Conservation (phyloP, 2,113 vertebrate genomes). For the human region GRCh38 chr19:2768001-2768500, state of each 20-base stretch:
- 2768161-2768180: too few species aligned
- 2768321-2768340: neutral
- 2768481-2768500: neutral
- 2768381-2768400: fast-evolving
- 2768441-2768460: neutral
- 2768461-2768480: neutral
- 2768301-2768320: neutral
- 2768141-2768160: neutral
- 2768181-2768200: neutral
- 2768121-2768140: neutral
- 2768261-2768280: neutral
- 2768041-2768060: neutral
- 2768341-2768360: neutral
- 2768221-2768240: too few species aligned
- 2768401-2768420: neutral
- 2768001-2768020: neutral
- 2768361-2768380: too few species aligned
- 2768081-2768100: neutral
- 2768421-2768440: neutral
- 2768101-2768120: too few species aligned
- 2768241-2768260: neutral
- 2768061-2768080: too few species aligned
- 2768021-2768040: fast-evolving
- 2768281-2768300: neutral
- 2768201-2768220: too few species aligned